These are phyloP conservation scores for Sebastes cheni DNA, from an alignment of 2,797 vertebrate species.

Conservation along the genomic window DNA sequence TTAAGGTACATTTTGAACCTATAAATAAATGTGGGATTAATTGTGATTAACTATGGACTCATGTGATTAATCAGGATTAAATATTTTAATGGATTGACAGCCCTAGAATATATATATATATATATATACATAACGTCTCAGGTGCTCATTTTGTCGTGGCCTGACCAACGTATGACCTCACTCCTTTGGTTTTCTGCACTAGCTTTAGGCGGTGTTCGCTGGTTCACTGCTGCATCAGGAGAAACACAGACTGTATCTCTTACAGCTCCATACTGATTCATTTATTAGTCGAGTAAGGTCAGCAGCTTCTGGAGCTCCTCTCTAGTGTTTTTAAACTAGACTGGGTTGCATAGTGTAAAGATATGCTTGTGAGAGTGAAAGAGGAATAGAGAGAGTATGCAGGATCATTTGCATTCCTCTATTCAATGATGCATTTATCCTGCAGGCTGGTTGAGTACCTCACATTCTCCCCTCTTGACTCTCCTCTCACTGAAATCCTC, in stretches of 20 bases:
- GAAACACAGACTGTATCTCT: neutral
- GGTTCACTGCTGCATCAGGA: constrained; percentile 18
- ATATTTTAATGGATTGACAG: too few relatives aligned
- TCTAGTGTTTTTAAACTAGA: neutral
- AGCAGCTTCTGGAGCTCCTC: neutral
- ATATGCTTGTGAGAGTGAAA: neutral
- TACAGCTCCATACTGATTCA: neutral
- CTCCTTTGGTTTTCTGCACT: neutral
- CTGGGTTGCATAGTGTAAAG: neutral
- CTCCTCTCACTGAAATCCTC: neutral
- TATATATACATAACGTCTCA: neutral
- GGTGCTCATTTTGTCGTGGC: neutral
- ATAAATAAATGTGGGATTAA: too few relatives aligned
- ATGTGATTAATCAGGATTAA: too few relatives aligned
- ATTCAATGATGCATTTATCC: constrained; percentile 13
- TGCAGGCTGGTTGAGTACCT: constrained; percentile 3
- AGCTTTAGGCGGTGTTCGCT: constrained; percentile 16
- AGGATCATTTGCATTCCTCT: constrained; percentile 23
- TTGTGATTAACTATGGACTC: too few relatives aligned
- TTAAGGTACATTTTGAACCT: too few relatives aligned
- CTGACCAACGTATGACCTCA: neutral
- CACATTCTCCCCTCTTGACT: neutral
- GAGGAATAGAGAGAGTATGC: neutral
- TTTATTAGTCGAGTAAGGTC: neutral
- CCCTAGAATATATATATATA: too few relatives aligned